Base-by-base conservation (phyloP, 2,797 vertebrate species). In the Sebastes oblongus region DNA sequence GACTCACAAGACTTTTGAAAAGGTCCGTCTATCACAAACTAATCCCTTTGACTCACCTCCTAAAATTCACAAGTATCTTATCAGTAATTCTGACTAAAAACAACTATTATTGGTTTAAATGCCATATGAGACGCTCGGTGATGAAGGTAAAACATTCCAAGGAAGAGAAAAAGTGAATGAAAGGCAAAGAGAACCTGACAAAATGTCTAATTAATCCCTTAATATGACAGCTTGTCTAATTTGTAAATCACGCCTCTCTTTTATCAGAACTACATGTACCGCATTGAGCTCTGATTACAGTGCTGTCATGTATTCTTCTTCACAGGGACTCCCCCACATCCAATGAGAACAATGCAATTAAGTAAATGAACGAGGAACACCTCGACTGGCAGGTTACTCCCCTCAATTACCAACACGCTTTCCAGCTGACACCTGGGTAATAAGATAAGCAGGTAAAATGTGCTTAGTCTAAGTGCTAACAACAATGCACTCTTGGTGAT, bases 381-480 rank as follows among this genome's bases (percentile, higher is more conserved):
- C 85, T 86, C 74, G 62, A 89, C 72, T 88, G 85, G 80, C 85
- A 84, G 86, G 88, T 85, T 87, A 86, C 85, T 83, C 84, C 77
- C 87, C 84, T 88, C 89, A 90, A 90, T 92, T 91, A 88, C 85
- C 75, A 86, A 79, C 84, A 75, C 79, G 76, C 82, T 85, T 83
- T 77, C 71, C 75, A 66, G 72, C 81, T 88, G 90, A 88, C 89
- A 91, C 85, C 73, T 90, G 83, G 80, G 82, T 90, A 91, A 93
- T 89, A 92, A 89, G 92, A 94, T 93, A 91, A 92, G 89, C 91
- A 91, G 87, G 83, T 92, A 93, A 83, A 91, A 91, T 88, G 87
- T 88, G 89, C 89, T 90, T 80, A 78, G 87, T 70, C 88, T 88
- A 89, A 91, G 90, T 86, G 89, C 87, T 90, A 92, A 93, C 86